These are phyloP conservation scores for Sebastes taczanowskii DNA, from an alignment of 2,797 vertebrate genomes.

Conservation along the genomic window DNA sequence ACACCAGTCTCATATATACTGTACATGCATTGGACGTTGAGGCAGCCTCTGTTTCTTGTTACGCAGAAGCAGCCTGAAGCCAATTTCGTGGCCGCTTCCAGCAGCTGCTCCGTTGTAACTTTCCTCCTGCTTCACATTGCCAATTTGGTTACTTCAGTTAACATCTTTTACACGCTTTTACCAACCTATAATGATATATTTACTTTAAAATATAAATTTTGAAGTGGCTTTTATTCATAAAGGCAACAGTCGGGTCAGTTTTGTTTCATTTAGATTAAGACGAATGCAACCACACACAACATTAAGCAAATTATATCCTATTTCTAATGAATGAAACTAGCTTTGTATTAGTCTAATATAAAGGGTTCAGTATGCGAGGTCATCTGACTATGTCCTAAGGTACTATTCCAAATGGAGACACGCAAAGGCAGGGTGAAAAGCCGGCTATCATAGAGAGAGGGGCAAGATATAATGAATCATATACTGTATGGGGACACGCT, in stretches of 20 bases:
- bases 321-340: not conserved
- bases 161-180: not conserved
- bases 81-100: not conserved
- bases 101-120: not conserved
- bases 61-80: slow-evolving; percentile 3
- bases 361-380: not conserved
- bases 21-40: not conserved
- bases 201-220: not conserved
- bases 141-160: not conserved
- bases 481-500: not conserved
- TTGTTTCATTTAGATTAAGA: not conserved
- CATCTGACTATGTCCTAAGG: not conserved
- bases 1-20: not conserved
- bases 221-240: not conserved
- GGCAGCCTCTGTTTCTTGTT: slow-evolving; percentile 27
- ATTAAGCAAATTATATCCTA: not conserved
- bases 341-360: not conserved
- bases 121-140: not conserved
- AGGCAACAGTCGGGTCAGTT: not conserved
- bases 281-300: not conserved
- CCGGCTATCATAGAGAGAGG: not conserved
- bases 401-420: not conserved
- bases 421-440: not conserved
- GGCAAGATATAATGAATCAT: no score
- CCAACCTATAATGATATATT: not conserved